Conservation (phyloP, 2,797 vertebrate species). For the Girardinus metallicus region DNA sequence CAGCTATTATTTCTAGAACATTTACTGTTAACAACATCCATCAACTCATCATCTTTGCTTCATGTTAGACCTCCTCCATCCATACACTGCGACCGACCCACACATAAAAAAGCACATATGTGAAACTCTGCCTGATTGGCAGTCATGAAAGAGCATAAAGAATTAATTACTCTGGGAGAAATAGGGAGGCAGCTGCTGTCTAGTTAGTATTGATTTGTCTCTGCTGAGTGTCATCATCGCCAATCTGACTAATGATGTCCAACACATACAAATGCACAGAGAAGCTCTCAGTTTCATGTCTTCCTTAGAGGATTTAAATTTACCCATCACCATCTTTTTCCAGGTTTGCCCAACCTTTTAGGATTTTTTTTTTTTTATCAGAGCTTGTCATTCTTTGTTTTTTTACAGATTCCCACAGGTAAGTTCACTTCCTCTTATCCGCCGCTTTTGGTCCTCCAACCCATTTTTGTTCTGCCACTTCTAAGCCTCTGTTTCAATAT, state of each 20-base stretch:
- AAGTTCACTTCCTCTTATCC: background rate
- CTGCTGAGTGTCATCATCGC: constrained; percentile 65
- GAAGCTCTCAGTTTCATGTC: background rate
- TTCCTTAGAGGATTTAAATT: constrained; percentile 21
- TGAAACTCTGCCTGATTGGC: constrained; percentile 42
- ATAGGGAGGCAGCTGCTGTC: constrained; percentile 45
- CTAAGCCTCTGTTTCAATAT: background rate
- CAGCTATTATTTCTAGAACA: constrained; percentile 1
- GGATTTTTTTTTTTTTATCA: background rate
- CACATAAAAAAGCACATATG: constrained; percentile 15
- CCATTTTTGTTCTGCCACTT: background rate
- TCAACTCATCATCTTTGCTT: constrained; percentile 17
- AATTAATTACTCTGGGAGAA: constrained; percentile 52
- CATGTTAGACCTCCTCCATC: constrained; percentile 4
- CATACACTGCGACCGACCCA: constrained; percentile 8
- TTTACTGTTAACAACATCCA: constrained; percentile 32
- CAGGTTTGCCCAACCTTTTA: background rate
- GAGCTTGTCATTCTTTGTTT: background rate
- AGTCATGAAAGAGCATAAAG: constrained; percentile 31
- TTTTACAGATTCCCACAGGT: background rate
- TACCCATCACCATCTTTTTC: constrained; percentile 3
- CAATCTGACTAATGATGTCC: constrained; percentile 64
- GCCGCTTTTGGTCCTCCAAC: no score
- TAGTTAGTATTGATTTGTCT: constrained; percentile 66
- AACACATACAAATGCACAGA: constrained; percentile 21